phyloP scores from a whole-genome alignment of 2,888 invertebrate species.

The Idaea biselata region DNA sequence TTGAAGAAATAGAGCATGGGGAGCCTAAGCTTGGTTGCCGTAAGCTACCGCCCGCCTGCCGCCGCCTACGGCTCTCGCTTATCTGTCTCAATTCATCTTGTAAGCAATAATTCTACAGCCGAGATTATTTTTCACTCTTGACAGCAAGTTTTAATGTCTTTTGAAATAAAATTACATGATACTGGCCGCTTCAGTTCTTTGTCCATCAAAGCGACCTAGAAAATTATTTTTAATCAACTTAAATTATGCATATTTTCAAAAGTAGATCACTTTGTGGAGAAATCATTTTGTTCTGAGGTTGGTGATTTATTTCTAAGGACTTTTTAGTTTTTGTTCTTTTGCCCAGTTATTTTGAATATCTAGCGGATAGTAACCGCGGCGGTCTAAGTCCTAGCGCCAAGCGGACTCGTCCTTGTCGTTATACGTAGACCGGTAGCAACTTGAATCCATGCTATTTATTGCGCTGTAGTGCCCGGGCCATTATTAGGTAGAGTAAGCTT shows the following conservation, averaged over 20 bases:
- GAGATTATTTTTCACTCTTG: conserved; percentile 75
- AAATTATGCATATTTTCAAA: neutral
- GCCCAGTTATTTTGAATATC: too few species aligned
- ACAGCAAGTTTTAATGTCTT: conserved; percentile 76
- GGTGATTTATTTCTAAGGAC: neutral
- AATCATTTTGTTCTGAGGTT: neutral
- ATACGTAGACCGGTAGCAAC: too few species aligned
- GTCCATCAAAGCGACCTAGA: conserved; percentile 40
- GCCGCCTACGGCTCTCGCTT: conserved; percentile 53
- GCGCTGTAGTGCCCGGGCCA: too few species aligned
- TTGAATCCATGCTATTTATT: too few species aligned
- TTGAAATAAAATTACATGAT: conserved; percentile 69
- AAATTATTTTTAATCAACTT: conserved; percentile 23
- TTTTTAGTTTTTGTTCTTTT: too few species aligned
- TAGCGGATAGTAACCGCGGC: too few species aligned
- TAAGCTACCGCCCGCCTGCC: conserved; percentile 19
- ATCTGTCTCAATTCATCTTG: conserved; percentile 69
- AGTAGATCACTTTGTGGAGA: neutral
- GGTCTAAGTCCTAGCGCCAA: too few species aligned
- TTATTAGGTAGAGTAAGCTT: too few species aligned
- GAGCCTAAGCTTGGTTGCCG: neutral
- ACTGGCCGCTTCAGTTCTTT: conserved; percentile 47
- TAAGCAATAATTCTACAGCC: conserved; percentile 69
- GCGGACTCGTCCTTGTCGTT: too few species aligned
- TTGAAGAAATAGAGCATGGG: neutral